Base-by-base conservation (phyloP, 2,888 invertebrate genomes). In the Drosophila gaucha region DNA sequence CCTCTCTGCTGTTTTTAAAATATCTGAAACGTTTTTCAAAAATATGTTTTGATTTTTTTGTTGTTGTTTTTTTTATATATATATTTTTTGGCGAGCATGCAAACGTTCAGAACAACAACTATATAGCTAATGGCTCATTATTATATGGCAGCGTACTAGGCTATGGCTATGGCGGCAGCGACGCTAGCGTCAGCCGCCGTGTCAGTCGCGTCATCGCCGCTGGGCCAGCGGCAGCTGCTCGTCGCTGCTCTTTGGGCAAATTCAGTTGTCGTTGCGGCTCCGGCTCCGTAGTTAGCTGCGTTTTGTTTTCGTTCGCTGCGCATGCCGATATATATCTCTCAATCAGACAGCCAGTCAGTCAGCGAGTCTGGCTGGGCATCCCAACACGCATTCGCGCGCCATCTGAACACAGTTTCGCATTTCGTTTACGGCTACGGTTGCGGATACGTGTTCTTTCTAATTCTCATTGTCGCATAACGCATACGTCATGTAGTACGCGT, bases 401-500 rank as follows among this genome's bases (percentile, higher is more conserved):
- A 46, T 46, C 46, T 46, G n/a, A 16, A 14, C 10, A 16, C 51
- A 22, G 43, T 47, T 26, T 39, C 22, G 16, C 22, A 16, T 33
- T 16, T 12, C n/a, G 46, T 10, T 33, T 22, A 26, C 49, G 30
- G 52, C 9, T 44, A 41, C 49, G 44, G 41, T 31, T 39, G 16
- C 72, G 43, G 39, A 55, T 74, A 68, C 74, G 58, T 58, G 67
- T 49, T 65, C 35, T 43, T 57, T 33, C 22, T 2, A 10, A 28
- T 44, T 55, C n/a, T 12, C 31, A 51, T 14, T 18, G 57, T 38
- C 30, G 60, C 39, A 69, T 83, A 18, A 68, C 78, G 85, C 65
- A 80, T 86, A 84, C 87, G 80, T 57, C 78, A 70, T 74, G 87
- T 71, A 69, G 80, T 56, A 22, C 35, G 38, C n/a, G 58, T 46